Percentiles rank a stretch among this genome's conserved stretches.
These are phyloP conservation scores for Sebastes taczanowskii DNA, from an alignment of 2,797 vertebrate genomes.

Conservation along the genomic window DNA sequence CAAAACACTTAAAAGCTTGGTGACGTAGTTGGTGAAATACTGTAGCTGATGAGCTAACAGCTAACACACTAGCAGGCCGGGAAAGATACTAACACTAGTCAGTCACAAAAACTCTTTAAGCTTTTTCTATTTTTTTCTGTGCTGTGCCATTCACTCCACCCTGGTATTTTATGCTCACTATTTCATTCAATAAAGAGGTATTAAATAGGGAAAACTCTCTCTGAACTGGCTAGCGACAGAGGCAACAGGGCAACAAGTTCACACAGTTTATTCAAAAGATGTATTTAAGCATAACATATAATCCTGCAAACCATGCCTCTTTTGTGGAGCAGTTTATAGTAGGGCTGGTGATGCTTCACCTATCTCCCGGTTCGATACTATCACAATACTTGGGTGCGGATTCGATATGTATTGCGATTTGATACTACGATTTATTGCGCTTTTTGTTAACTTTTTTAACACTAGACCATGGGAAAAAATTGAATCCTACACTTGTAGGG, in stretches of 20 bases:
- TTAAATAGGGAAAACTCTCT: neutral
- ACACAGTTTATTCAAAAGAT: neutral
- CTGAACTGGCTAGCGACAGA: neutral
- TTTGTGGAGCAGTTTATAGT: no score
- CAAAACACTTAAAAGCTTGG: neutral
- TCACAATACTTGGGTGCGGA: no score
- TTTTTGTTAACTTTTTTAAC: no score
- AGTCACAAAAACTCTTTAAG: neutral
- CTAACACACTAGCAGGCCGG: neutral
- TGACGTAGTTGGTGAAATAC: neutral
- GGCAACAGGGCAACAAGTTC: neutral
- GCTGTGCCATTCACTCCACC: neutral
- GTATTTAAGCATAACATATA: neutral
- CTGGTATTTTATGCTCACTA: no score
- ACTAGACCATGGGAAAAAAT: no score
- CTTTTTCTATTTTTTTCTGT: neutral
- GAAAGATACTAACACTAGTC: neutral
- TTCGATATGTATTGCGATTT: no score
- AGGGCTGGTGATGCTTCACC: no score
- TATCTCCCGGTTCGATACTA: no score
- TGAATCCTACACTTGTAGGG: no score
- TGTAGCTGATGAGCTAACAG: neutral
- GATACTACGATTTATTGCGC: no score
- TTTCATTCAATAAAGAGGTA: neutral
- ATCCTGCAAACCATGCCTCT: neutral